phyloP scores from a whole-genome alignment of 2,888 invertebrate species.

The Ectobius pallidus region DNA sequence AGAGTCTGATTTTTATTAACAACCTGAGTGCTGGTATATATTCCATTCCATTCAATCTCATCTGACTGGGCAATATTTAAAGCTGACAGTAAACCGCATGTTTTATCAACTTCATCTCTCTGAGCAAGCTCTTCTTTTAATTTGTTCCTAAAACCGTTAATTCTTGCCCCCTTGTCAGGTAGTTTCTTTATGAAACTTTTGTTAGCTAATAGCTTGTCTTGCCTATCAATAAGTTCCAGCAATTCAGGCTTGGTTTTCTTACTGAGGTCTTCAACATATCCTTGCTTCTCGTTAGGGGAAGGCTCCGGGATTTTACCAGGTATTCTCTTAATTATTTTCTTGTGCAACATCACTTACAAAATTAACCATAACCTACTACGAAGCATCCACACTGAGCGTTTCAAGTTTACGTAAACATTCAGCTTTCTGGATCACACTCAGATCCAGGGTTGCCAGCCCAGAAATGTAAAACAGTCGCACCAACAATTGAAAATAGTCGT shows the following conservation, averaged over 20 bases:
- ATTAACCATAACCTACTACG: too few species aligned
- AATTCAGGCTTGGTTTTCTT: slow-evolving; percentile 59
- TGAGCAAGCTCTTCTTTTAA: slow-evolving; percentile 58
- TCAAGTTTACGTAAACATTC: too few species aligned
- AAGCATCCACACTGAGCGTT: too few species aligned
- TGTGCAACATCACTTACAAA: slow-evolving; percentile 28
- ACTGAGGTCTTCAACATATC: slow-evolving; percentile 60
- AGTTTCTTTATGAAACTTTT: slow-evolving; percentile 60
- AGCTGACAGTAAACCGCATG: slow-evolving; percentile 59
- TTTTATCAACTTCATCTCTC: slow-evolving; percentile 59
- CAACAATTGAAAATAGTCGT: too few species aligned
- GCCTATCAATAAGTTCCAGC: slow-evolving; percentile 61
- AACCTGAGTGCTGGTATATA: background rate
- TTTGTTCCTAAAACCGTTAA: slow-evolving; percentile 58
- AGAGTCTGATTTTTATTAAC: slow-evolving; percentile 40
- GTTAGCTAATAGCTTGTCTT: slow-evolving; percentile 60
- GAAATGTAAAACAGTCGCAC: too few species aligned
- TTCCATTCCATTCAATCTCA: slow-evolving; percentile 63
- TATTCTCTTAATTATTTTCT: slow-evolving; percentile 53
- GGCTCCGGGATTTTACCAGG: slow-evolving; percentile 57
- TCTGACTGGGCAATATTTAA: slow-evolving; percentile 60
- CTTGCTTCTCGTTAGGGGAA: slow-evolving; percentile 59
- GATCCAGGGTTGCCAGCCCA: too few species aligned
- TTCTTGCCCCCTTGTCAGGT: slow-evolving; percentile 65
- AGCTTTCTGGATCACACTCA: too few species aligned